Evolutionary conservation across 2,113 vertebrate species (phyloP), one percentile per base, ranked within the genome.

Genomic region (Cricetomys ansorgei): DNA sequence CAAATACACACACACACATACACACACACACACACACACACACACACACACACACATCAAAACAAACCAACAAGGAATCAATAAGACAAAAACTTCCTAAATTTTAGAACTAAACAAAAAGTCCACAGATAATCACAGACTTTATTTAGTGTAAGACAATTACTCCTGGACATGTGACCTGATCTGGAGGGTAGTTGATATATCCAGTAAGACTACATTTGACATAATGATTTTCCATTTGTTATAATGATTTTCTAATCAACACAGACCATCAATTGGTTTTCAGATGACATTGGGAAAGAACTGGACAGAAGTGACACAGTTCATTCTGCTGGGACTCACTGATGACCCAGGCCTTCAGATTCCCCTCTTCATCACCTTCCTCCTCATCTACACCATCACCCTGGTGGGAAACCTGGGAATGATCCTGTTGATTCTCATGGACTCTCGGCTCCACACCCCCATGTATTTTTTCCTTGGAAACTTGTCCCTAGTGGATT

Each of bases 401-500:
- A 89, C 88, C 0, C 12, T 89, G 12, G 23, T 55, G 5, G 88
- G 88, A 13, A 89, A 89, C 57, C 57, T 89, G 50, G 89, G 89
- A 3, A 80, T 91, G 89, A 23, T 91, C 25, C 16, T 91, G 37
- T 5, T 70, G 50, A 59, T 92, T 70, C 7, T 92, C n/a, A 43
- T 72, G 29, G 90, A 92, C 53, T 45, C 90, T 25, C 50, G 4
- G 13, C 90, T 92, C 7, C 77, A 92, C 7, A 59, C 40, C 0
- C 90, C 90, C 90, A 92, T 92, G 90, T 92, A 92, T 40, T 48
- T 48, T 9, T 92, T 92, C 40, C 65, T 92, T 3, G 65, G 77
- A 23, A 72, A 92, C 21, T 64, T 93, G 48, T 87, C 92, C 31
- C 64, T 94, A 40, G 75, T 94, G 31, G 92, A 94, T 12, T 62